Evolutionary conservation across 2,113 vertebrate species (phyloP).

Genomic region (Sigmodon hispidus): DNA sequence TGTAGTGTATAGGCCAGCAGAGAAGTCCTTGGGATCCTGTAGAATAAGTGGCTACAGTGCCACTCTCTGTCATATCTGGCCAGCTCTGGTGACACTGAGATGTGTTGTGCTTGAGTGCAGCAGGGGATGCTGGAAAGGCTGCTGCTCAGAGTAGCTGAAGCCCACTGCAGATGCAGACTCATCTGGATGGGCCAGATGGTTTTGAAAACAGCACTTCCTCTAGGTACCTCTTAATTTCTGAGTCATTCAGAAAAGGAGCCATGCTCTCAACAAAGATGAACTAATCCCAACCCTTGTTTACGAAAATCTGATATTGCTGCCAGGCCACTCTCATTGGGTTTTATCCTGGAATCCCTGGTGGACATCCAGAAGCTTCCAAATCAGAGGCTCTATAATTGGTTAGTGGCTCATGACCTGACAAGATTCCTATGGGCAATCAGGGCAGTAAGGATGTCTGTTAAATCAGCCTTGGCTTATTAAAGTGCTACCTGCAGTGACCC

Average conservation of each 20-base stretch:
- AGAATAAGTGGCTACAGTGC: neutral
- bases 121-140: neutral
- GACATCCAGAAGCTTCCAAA: constrained; percentile 19
- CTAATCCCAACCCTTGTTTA: neutral
- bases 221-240: constrained; percentile 41
- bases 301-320: neutral
- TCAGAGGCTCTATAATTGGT: neutral
- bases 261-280: neutral
- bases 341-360: constrained; percentile 1
- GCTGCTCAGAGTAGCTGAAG: neutral
- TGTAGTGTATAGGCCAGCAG: neutral
- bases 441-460: neutral
- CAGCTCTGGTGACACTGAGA: constrained; percentile 4
- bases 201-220: constrained; percentile 35
- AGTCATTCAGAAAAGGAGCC: constrained; percentile 28
- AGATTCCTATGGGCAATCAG: neutral
- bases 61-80: neutral
- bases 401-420: neutral
- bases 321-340: neutral
- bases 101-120: neutral
- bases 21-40: neutral
- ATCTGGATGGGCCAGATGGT: constrained; percentile 12
- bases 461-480: neutral
- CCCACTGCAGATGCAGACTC: neutral
- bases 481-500: neutral